Conservation (phyloP, 92 coral and sea anemone genomes). For the Pocillopora grandis region DNA sequence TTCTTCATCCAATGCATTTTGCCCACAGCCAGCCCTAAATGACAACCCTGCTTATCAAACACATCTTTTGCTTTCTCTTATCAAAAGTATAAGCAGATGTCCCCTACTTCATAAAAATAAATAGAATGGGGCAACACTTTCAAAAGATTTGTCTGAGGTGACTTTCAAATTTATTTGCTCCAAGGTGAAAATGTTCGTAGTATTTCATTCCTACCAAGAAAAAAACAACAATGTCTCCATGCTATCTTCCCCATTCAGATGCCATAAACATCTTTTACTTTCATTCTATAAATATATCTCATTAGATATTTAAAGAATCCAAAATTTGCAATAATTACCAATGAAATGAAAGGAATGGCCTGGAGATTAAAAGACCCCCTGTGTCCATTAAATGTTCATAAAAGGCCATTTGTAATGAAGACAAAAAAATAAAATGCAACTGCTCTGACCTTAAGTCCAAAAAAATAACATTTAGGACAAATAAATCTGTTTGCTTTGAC, state of each 20-base stretch:
- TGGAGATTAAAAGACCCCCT: neutral
- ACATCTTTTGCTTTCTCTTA: too few species aligned
- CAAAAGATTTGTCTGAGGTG: too few species aligned
- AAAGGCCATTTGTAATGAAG: neutral
- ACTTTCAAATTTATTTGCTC: too few species aligned
- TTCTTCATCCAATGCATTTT: too few species aligned
- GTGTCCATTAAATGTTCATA: neutral
- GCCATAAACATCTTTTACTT: neutral
- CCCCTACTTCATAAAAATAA: too few species aligned
- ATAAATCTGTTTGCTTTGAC: too few species aligned
- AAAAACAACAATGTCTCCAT: neutral
- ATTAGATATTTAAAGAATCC: slow-evolving; percentile 15
- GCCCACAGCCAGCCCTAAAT: too few species aligned
- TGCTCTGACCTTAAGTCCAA: neutral
- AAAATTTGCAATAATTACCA: neutral
- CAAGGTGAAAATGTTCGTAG: too few species aligned
- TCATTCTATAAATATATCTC: slow-evolving; percentile 6
- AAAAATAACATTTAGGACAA: neutral
- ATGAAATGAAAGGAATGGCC: neutral
- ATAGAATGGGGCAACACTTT: too few species aligned
- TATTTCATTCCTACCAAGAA: neutral
- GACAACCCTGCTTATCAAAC: too few species aligned
- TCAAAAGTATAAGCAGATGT: too few species aligned
- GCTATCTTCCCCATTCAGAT: neutral
- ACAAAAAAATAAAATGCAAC: neutral